Evolutionary conservation across 53 echinoderm and acorn worm species (phyloP).

Genomic region (Luidia sarsii): DNA sequence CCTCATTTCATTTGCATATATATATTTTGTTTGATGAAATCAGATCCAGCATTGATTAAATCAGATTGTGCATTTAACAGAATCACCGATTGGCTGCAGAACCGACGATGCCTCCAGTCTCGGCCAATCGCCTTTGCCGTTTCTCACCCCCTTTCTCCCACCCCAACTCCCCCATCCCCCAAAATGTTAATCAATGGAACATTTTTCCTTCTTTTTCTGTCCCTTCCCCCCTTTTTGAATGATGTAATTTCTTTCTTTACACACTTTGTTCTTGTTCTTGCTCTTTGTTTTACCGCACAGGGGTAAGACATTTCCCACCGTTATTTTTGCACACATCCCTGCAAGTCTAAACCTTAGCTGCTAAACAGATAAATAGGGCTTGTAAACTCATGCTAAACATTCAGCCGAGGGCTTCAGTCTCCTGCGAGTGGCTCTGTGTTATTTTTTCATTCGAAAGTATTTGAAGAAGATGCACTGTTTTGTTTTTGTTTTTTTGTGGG

Average conservation of each 20-base stretch:
- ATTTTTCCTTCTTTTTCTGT: background rate
- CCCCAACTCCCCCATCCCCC: too few species aligned
- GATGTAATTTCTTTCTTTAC: constrained; percentile 3
- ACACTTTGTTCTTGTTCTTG: constrained; percentile 22
- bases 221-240: background rate
- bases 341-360: constrained; percentile 55
- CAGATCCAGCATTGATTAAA: too few species aligned
- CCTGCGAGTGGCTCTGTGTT: background rate
- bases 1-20: too few species aligned
- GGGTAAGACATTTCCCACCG: constrained; percentile 40
- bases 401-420: background rate
- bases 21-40: too few species aligned
- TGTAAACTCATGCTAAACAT: constrained; percentile 27
- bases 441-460: background rate
- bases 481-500: too few species aligned
- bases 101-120: too few species aligned
- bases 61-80: too few species aligned
- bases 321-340: constrained; percentile 45
- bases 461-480: too few species aligned
- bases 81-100: too few species aligned
- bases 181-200: too few species aligned
- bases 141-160: too few species aligned
- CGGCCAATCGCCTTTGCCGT: too few species aligned
- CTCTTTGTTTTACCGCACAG: constrained; percentile 43
- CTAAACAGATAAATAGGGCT: constrained; percentile 51